Base-by-base conservation (phyloP, 2,113 vertebrate genomes). In the Orthonyx spaldingii region DNA sequence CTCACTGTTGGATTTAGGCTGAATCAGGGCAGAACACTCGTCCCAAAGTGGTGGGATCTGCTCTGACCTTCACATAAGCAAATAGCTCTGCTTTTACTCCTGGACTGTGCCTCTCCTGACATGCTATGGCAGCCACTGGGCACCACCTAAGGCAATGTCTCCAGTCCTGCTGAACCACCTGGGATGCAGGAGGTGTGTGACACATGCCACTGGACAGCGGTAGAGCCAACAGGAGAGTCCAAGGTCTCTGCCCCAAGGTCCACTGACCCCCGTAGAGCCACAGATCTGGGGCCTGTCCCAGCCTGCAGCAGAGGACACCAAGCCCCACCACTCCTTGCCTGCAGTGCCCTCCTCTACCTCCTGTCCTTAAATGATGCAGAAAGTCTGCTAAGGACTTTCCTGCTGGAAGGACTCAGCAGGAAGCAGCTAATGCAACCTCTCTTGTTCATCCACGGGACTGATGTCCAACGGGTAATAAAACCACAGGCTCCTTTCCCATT, bases 401-500 rank as follows among this genome's bases (percentile, higher is more conserved):
- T 69, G 59, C 68, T 89, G 63, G 68, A 90, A 92, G 66, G 57
- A 82, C 76, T 68, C 91, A 83, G 93, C 60, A 42, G 81, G 91
- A 91, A 87, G 60, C 80, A 87, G 72, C 63, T 96, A 91, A 94
- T 95, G 84, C 77, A 93, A 84, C 68, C 80, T 93, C 72, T 94
- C 72, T 70, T 55, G 28, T 47, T 93, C 93, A 78, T 96, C 68
- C 56, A 63, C 1, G 0, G 50, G 63, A 77, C 72, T 94, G 50
- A 23, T 42, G 81, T 90, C 95, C 89, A 84, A 87, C 0, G 3
- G 81, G 39, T 82, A 93, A 94, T 84, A 96, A 95, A 96, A 84
- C 92, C 84, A 81, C 89, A 95, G 93, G 80, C 39, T 94, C 39
- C 77, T 77, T 91, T 91, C 89, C 87, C 89, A 84, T 95, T 93